These are phyloP conservation scores for Bombus turneri DNA, from an alignment of 1,140 invertebrate species.

Conservation along the genomic window DNA sequence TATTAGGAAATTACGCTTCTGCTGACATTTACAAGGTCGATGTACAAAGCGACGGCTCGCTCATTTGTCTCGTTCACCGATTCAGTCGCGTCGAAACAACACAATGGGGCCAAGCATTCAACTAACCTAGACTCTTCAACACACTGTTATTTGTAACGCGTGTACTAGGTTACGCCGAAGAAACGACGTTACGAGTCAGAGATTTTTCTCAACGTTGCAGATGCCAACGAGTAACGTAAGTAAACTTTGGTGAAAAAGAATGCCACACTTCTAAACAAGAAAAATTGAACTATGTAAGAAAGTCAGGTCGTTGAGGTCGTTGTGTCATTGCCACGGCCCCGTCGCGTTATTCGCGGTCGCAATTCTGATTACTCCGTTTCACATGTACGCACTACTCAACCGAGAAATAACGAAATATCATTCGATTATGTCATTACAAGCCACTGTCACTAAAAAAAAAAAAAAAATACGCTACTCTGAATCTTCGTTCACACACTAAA, in stretches of 20 bases:
- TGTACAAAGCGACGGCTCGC: constrained; percentile 25
- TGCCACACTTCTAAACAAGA: not conserved
- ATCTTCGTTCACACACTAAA: constrained; percentile 46
- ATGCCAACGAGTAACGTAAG: not conserved
- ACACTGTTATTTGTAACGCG: constrained; percentile 36
- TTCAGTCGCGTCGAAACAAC: constrained; percentile 31
- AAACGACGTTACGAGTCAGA: not conserved
- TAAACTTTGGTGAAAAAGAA: constrained; percentile 3
- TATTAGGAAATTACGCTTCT: constrained; percentile 33
- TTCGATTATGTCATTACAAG: constrained; percentile 60
- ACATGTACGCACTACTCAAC: constrained; percentile 43
- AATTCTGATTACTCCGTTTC: constrained; percentile 49
- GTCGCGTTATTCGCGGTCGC: constrained; percentile 51
- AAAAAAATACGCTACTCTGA: constrained; percentile 25
- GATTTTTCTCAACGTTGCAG: not conserved
- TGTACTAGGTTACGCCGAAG: not conserved
- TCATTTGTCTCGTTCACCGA: constrained; percentile 28
- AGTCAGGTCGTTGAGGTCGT: constrained; percentile 37
- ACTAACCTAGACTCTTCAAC: constrained; percentile 44
- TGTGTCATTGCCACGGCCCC: constrained; percentile 60
- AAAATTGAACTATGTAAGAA: constrained; percentile 23
- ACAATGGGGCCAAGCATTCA: constrained; percentile 40
- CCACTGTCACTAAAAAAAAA: constrained; percentile 34
- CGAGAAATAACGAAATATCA: constrained; percentile 29
- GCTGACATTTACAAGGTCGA: constrained; percentile 28